These are phyloP conservation scores for Prosopocoilus inquinatus DNA, from an alignment of 2,888 invertebrate genomes.

Conservation along the genomic window DNA sequence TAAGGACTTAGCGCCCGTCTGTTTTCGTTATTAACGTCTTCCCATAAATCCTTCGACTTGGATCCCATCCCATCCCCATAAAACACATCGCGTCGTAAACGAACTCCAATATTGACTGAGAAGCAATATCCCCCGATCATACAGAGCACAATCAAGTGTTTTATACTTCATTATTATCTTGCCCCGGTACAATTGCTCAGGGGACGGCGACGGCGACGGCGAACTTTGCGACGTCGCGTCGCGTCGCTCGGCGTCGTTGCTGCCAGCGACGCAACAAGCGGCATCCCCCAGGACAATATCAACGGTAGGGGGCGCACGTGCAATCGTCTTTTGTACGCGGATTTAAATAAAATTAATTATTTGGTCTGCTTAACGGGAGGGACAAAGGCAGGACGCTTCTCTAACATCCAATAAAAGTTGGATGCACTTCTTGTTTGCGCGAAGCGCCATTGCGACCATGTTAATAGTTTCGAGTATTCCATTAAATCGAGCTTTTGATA, in stretches of 20 bases:
- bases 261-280: slow-evolving; percentile 7
- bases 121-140: slow-evolving; percentile 40
- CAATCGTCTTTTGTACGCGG: slow-evolving; percentile 2
- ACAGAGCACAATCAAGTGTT: slow-evolving; percentile 43
- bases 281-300: slow-evolving; percentile 2
- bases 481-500: too few relatives aligned
- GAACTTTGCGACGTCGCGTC: slow-evolving; percentile 20
- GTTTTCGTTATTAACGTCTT: too few relatives aligned
- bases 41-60: too few relatives aligned
- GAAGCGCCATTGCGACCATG: too few relatives aligned
- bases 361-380: slow-evolving; percentile 15
- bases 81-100: slow-evolving; percentile 26
- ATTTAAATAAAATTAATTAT: slow-evolving; percentile 19
- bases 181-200: background rate
- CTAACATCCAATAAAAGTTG: too few relatives aligned
- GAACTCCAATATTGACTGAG: slow-evolving; percentile 27
- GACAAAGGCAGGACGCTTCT: background rate
- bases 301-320: background rate
- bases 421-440: too few relatives aligned
- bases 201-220: slow-evolving; percentile 8
- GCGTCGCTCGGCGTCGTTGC: too few relatives aligned
- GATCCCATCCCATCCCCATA: too few relatives aligned
- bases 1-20: too few relatives aligned
- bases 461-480: too few relatives aligned
- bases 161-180: slow-evolving; percentile 40